Evolutionary conservation across 2,888 invertebrate species (phyloP).

Genomic region (Carterocephalus palaemon): DNA sequence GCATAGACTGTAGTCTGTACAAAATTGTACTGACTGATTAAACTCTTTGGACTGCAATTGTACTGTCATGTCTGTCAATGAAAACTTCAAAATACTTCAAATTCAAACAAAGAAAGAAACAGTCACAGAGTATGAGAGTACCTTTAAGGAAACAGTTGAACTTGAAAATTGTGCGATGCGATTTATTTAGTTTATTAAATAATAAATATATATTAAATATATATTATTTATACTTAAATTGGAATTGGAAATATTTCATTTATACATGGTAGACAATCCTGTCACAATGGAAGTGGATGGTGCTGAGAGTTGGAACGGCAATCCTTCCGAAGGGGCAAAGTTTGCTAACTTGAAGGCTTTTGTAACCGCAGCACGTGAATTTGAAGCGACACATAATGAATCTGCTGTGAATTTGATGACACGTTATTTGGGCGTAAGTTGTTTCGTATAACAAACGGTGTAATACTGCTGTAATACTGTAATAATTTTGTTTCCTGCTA

Average conservation of each 20-base stretch:
- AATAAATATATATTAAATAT: too few relatives aligned
- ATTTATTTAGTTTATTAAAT: too few relatives aligned
- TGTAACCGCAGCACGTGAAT: conserved; percentile 73
- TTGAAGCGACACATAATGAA: conserved; percentile 74
- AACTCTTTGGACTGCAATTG: too few relatives aligned
- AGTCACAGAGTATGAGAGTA: too few relatives aligned
- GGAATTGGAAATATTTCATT: not conserved
- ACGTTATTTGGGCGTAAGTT: conserved; percentile 71
- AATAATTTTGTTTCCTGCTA: not conserved
- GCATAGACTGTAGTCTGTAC: too few relatives aligned
- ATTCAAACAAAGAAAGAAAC: too few relatives aligned
- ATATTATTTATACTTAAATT: too few relatives aligned
- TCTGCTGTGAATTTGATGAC: conserved; percentile 73
- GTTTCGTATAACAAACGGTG: not conserved
- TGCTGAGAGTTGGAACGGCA: conserved; percentile 50
- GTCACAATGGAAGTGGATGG: conserved; percentile 64
- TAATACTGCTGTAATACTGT: too few relatives aligned
- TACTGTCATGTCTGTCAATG: too few relatives aligned
- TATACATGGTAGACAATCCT: conserved; percentile 6
- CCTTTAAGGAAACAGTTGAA: conserved; percentile 67
- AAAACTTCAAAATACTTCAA: too few relatives aligned
- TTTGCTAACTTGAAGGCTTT: conserved; percentile 74
- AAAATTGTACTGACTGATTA: too few relatives aligned
- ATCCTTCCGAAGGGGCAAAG: conserved; percentile 57
- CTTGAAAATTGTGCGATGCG: conserved; percentile 46